Evolutionary conservation across 2,888 invertebrate species (phyloP), one percentile per base, ranked within the genome.

Genomic region (Tenthredo notha): DNA sequence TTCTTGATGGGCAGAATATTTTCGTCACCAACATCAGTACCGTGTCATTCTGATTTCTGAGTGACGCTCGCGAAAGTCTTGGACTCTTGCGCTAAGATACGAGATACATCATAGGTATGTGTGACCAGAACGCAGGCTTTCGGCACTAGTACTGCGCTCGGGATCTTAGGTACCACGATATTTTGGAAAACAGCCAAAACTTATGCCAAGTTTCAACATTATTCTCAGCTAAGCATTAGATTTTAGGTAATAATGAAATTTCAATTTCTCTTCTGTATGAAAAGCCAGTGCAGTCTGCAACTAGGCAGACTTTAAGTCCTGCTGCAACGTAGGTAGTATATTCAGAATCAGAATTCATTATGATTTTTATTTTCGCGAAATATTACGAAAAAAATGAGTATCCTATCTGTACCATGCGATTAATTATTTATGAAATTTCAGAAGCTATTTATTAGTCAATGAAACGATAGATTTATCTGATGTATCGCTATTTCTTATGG

Each of bases 181-280:
- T 40, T 80, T 85, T 92, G 93, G 93, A 91, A 85, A 37, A 58
- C 37, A 87, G 92, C 93, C 93, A 93, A 89, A 90, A 91, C 92
- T 92, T 91, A 91, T 92, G 92, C 92, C 92, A 92, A 92, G 91
- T 92, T 92, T 92, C 92, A 90, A 92, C 92, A 92, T 92, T 50
- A 61, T 83, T 47, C 65, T n/a, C 67, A 67, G 47, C 72, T 40
- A n/a, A 43, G 21, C 21, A 40, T 74, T 21, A 74, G 21, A 25
- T 43, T 74, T 74, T 40, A 15, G 40, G 21, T 54, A 77, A 50
- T 77, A 25, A 77, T 50, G 29, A 33, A 77, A 77, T 9, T 47
- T 15, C 50, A 50, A 77, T 77, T 77, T 54, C 37, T 54, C 10
- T 9, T 54, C 43, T 61, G 2, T 25, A 21, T 10, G 18, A 61